Evolutionary conservation across 30 jellyfish, hydroid and myxozoan genomes (phyloP), one percentile per base, ranked within the genome.

Genomic region (Hydra vulgaris): DNA sequence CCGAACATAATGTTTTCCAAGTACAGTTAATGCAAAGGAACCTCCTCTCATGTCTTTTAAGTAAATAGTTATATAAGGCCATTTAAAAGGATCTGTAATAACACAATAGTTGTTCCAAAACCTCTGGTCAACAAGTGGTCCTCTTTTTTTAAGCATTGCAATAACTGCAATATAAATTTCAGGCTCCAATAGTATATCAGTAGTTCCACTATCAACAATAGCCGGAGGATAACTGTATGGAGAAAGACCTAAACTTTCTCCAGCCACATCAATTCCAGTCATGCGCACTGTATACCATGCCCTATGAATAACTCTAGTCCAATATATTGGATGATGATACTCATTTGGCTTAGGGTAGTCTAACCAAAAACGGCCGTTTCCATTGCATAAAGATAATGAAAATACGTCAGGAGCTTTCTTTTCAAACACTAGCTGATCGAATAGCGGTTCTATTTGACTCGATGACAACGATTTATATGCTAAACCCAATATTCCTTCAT

Each of bases 191-290:
- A 91, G 68, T 26, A 91, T 86, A 68, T 91, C 97, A 0, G 97
- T 91, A 19, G 97, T 91, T 12, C 97, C 97, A 66, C 97, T 91
- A 72, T 91, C 97, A 17, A 91, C 96, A 55, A 91, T 91, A 15
- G 97, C 97, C 8, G 97, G 97, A 7, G 97, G 97, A 73, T 91
- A 91, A 78, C 97, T 91, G 89, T 91, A 91, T 8, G 97, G 97
- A 17, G 97, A 86, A 23, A 91, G 73, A 16, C 97, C 97, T n/a
- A 91, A 88, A 52, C 95, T 86, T 79, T 86, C 95, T 18, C 97
- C 97, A 21, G 96, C 97, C 21, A 91, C 97, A 80, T 91, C 97
- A 68, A 91, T 91, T 18, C 97, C 97, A 3, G 97, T 91, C 97
- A 91, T 91, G 21, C 97, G 79, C 8, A 86, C 96, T 21, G 97